Percentiles rank a stretch among this genome's conserved stretches.
These are phyloP conservation scores for Branchellion lobata DNA, from an alignment of 2,888 invertebrate genomes.

Conservation along the genomic window DNA sequence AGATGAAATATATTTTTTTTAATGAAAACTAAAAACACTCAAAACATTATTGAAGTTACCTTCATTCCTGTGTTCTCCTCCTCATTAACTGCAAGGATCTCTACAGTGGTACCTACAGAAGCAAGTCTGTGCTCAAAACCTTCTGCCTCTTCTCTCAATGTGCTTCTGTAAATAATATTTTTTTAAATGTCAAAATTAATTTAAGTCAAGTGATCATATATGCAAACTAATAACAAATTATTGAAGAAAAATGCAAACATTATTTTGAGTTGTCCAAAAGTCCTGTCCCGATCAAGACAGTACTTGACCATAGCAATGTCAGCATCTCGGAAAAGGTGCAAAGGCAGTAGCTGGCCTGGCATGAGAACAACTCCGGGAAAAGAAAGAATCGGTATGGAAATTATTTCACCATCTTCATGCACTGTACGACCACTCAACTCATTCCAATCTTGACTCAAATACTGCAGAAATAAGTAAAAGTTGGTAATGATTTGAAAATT, in stretches of 20 bases:
- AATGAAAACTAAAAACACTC: too few species aligned
- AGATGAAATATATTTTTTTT: too few species aligned
- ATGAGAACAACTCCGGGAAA: slow-evolving; percentile 70
- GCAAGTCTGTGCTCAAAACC: slow-evolving; percentile 54
- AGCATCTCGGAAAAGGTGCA: slow-evolving; percentile 68
- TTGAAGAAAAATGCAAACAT: too few species aligned
- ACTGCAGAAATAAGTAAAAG: slow-evolving; percentile 60
- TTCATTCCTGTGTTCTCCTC: slow-evolving; percentile 59
- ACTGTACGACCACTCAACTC: slow-evolving; percentile 71
- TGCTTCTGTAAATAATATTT: background rate
- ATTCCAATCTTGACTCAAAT: slow-evolving; percentile 68
- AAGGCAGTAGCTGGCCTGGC: slow-evolving; percentile 78
- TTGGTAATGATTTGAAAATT: background rate
- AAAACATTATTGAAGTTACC: slow-evolving; percentile 65
- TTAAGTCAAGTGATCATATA: too few species aligned
- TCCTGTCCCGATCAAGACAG: slow-evolving; percentile 67
- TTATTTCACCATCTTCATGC: slow-evolving; percentile 65
- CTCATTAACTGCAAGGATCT: slow-evolving; percentile 68
- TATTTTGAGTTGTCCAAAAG: slow-evolving; percentile 69
- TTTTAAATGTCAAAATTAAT: too few species aligned
- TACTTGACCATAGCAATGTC: slow-evolving; percentile 68
- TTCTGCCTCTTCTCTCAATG: background rate
- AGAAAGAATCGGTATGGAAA: slow-evolving; percentile 67
- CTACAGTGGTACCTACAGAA: slow-evolving; percentile 68
- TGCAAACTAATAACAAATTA: too few species aligned